phyloP scores from a whole-genome alignment of 2,888 invertebrate genomes.

The Apantesis nais region DNA sequence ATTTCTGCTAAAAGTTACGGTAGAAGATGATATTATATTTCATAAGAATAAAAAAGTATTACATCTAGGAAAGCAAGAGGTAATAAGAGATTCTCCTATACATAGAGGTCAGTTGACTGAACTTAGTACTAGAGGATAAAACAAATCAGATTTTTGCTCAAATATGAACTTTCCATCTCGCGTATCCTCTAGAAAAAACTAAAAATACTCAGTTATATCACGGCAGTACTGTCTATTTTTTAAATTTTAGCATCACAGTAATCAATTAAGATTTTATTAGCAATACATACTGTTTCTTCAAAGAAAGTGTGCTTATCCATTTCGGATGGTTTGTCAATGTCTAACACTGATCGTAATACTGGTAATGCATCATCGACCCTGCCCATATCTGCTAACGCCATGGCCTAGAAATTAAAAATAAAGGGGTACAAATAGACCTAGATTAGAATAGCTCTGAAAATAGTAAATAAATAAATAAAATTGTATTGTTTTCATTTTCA shows the following conservation, averaged over 20 bases:
- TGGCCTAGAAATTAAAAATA: conserved; percentile 61
- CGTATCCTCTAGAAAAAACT: neutral
- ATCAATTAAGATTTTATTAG: neutral
- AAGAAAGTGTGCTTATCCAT: conserved; percentile 86
- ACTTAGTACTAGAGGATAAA: too few relatives aligned
- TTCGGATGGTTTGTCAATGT: conserved; percentile 81
- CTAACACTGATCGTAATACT: conserved; percentile 84
- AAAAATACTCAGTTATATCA: neutral
- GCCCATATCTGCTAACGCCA: conserved; percentile 84
- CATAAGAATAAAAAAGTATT: too few relatives aligned
- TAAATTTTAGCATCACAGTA: neutral
- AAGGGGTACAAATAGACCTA: neutral
- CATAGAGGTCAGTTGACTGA: neutral
- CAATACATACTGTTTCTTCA: conserved; percentile 85
- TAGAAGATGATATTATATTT: too few relatives aligned
- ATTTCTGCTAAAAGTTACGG: too few relatives aligned
- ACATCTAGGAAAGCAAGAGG: neutral
- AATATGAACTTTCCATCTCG: neutral
- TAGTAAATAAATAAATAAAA: too few relatives aligned
- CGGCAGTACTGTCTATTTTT: too few relatives aligned
- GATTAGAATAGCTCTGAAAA: too few relatives aligned
- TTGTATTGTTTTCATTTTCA: conserved; percentile 51
- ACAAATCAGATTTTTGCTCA: neutral
- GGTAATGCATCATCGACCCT: conserved; percentile 88
- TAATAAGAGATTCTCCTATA: neutral